Evolutionary conservation across 2,113 vertebrate genomes (phyloP).

Genomic region (Machaerirhynchus nigripectus): DNA sequence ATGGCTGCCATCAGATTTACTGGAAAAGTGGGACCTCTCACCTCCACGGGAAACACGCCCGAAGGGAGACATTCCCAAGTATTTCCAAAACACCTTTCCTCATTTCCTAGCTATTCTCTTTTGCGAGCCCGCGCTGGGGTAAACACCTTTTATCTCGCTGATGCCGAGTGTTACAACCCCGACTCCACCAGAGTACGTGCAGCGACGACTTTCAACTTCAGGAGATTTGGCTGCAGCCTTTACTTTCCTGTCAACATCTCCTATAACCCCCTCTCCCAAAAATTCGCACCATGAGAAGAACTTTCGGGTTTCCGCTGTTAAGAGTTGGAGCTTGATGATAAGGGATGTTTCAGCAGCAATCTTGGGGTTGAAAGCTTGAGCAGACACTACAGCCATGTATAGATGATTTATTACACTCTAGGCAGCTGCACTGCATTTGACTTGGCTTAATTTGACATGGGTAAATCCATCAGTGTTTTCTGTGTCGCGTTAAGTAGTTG

Average conservation of each 20-base stretch:
- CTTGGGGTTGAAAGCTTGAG: not conserved
- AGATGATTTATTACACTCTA: not conserved
- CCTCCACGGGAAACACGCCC: constrained; percentile 14
- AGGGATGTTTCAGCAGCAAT: not conserved
- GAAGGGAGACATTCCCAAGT: constrained; percentile 37
- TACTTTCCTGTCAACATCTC: not conserved
- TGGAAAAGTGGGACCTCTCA: constrained; percentile 38
- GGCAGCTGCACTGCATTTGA: constrained; percentile 15
- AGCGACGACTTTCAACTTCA: not conserved
- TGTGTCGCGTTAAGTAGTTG: not conserved
- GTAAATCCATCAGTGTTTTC: not conserved
- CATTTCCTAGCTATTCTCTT: constrained; percentile 43
- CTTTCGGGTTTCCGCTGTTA: not conserved
- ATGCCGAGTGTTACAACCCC: not conserved
- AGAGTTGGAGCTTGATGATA: not conserved
- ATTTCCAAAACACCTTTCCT: constrained; percentile 62
- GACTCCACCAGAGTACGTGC: not conserved
- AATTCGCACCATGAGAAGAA: not conserved
- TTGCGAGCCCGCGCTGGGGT: not conserved
- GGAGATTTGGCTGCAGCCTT: not conserved
- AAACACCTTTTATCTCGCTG: constrained; percentile 40
- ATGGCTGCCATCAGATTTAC: not conserved
- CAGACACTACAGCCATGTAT: not conserved
- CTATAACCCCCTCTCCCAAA: not conserved
- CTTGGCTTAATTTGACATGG: constrained; percentile 8